These are phyloP conservation scores for Parapristionchus giblindavisi DNA, from an alignment of 2,888 invertebrate species.

Conservation along the genomic window DNA sequence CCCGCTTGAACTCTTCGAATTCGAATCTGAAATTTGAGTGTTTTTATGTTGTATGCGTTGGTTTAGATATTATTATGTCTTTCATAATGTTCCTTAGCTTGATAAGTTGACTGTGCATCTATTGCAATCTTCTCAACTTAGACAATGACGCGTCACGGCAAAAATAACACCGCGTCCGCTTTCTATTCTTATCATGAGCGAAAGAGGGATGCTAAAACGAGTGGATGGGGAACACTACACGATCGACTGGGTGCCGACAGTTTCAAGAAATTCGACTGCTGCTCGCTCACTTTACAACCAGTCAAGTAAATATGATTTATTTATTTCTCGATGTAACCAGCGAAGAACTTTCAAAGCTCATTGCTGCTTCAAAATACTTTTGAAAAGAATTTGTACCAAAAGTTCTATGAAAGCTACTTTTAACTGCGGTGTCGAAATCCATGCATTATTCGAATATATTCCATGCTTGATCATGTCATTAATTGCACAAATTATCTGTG, in stretches of 20 bases:
- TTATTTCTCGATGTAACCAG: background rate
- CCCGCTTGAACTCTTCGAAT: too few relatives aligned
- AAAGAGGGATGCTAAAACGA: slow-evolving; percentile 87
- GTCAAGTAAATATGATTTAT: slow-evolving; percentile 77
- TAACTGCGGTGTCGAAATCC: too few relatives aligned
- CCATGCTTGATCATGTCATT: too few relatives aligned
- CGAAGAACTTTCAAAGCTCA: too few relatives aligned
- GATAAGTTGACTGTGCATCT: background rate
- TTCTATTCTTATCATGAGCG: slow-evolving; percentile 98
- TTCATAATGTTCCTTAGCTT: background rate
- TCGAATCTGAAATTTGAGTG: background rate
- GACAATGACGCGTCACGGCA: slow-evolving; percentile 85
- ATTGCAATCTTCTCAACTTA: background rate
- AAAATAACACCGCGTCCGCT: slow-evolving; percentile 96
- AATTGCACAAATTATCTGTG: too few relatives aligned
- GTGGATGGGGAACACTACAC: slow-evolving; percentile 82
- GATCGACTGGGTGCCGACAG: slow-evolving; percentile 89
- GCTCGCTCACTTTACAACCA: slow-evolving; percentile 93
- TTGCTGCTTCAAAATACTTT: too few relatives aligned
- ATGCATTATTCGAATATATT: too few relatives aligned
- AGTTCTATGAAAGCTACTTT: too few relatives aligned
- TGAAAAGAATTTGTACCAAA: too few relatives aligned
- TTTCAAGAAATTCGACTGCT: slow-evolving; percentile 94
- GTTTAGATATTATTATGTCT: background rate
- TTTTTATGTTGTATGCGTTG: background rate